A percentile compares a stretch with the other conserved stretches of the same genome.
Evolutionary conservation across 1,140 invertebrate species (phyloP).

Genomic region (Andricus grossulariae): DNA sequence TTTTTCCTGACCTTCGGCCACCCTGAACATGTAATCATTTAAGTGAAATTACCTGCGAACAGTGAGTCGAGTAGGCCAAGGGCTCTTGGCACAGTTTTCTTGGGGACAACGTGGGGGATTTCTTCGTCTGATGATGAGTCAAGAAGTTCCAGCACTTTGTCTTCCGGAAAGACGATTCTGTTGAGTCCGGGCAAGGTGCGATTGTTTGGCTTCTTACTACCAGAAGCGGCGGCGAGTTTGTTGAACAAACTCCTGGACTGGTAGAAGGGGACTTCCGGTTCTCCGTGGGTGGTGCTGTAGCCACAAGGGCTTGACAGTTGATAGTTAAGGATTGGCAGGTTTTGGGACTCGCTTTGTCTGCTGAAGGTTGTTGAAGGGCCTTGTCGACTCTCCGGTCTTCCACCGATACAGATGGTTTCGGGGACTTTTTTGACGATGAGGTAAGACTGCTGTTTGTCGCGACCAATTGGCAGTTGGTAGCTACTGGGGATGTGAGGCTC

Average conservation of each 20-base stretch:
- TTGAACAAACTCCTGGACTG: slow-evolving; percentile 43
- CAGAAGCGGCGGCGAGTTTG: slow-evolving; percentile 39
- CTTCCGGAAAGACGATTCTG: slow-evolving; percentile 41
- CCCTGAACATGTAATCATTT: too few relatives aligned
- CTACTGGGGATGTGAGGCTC: slow-evolving; percentile 49
- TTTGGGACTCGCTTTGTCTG: slow-evolving; percentile 44
- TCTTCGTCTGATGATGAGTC: slow-evolving; percentile 36
- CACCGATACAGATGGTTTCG: slow-evolving; percentile 34
- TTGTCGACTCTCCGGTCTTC: slow-evolving; percentile 11
- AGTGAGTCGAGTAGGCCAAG: slow-evolving; percentile 65
- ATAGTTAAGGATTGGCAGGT: slow-evolving; percentile 46
- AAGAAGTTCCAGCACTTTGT: slow-evolving; percentile 40
- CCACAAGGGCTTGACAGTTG: slow-evolving; percentile 52
- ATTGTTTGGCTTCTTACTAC: slow-evolving; percentile 46
- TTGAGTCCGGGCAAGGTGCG: slow-evolving; percentile 30
- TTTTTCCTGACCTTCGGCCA: too few relatives aligned
- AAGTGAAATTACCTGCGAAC: slow-evolving; percentile 58
- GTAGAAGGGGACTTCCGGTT: slow-evolving; percentile 45
- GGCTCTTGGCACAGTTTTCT: slow-evolving; percentile 48
- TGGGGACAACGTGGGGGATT: neutral
- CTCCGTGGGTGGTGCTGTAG: slow-evolving; percentile 38
- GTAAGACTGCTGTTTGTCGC: slow-evolving; percentile 61
- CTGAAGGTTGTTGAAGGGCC: slow-evolving; percentile 32
- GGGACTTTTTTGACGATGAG: slow-evolving; percentile 66
- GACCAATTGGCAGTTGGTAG: slow-evolving; percentile 44